These are phyloP conservation scores for Brachyopa scutellaris DNA, from an alignment of 2,888 invertebrate genomes.

Conservation along the genomic window DNA sequence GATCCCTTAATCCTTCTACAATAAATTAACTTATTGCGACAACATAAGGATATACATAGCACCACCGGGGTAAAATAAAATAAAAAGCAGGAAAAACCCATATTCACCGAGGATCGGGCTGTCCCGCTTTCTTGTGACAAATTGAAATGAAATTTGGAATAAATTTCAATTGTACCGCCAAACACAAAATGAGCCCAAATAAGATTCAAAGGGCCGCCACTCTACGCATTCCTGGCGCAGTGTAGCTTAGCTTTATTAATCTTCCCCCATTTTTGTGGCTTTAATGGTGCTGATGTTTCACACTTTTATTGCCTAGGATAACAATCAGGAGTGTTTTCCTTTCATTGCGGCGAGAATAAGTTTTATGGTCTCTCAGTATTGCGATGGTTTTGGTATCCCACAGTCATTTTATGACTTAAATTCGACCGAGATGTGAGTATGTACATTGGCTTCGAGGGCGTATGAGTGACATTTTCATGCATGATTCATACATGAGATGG, in stretches of 20 bases:
- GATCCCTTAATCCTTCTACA: constrained; percentile 8
- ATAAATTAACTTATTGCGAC: constrained; percentile 33
- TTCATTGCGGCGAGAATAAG: constrained; percentile 12
- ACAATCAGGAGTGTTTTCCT: constrained; percentile 24
- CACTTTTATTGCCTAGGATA: constrained; percentile 31
- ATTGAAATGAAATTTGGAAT: constrained; percentile 35
- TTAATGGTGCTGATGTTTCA: constrained; percentile 7
- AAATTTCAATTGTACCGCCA: neutral
- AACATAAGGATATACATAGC: neutral
- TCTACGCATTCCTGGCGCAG: neutral
- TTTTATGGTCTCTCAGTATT: neutral
- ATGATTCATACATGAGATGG: constrained; percentile 61
- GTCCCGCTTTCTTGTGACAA: too few species aligned
- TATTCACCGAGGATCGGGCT: neutral
- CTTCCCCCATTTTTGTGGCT: neutral
- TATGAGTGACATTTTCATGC: constrained; percentile 48
- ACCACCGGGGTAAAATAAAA: neutral
- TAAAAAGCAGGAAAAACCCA: neutral
- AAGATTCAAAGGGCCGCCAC: neutral
- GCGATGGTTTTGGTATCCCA: neutral
- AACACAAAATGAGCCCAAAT: neutral
- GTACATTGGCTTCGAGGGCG: neutral
- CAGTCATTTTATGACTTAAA: neutral
- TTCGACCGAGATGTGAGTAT: neutral
- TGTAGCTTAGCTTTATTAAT: too few species aligned